Percentiles rank a stretch among this genome's conserved stretches.
phyloP scores from a whole-genome alignment of 2,113 vertebrate species.

The Heloderma charlesbogerti region DNA sequence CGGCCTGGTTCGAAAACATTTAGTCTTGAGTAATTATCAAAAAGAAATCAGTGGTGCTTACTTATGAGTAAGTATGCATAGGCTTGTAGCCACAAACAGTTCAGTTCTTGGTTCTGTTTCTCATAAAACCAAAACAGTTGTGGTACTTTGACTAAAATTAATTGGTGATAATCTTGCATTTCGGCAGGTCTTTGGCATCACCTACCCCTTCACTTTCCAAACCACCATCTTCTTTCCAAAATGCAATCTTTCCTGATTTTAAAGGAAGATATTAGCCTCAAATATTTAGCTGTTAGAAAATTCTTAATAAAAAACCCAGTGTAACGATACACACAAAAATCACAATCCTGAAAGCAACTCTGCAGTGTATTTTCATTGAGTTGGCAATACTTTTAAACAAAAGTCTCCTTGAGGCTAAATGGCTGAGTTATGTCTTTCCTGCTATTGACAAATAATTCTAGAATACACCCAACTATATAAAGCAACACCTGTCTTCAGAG shows the following conservation, averaged over 20 bases:
- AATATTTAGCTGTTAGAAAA: slow-evolving; percentile 5
- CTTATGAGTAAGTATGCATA: neutral
- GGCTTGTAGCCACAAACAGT: neutral
- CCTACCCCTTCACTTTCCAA: slow-evolving; percentile 47
- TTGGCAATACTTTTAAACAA: neutral
- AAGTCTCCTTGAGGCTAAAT: neutral
- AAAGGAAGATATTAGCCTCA: slow-evolving; percentile 41
- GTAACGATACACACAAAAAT: neutral
- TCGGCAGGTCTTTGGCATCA: slow-evolving; percentile 46
- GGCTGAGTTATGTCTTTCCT: neutral
- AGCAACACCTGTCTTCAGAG: neutral
- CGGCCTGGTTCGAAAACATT: neutral
- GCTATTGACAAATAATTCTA: slow-evolving; percentile 1
- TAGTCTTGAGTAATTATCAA: neutral
- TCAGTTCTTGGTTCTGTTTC: slow-evolving; percentile 55
- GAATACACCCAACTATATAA: neutral
- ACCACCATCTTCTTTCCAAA: slow-evolving; percentile 48
- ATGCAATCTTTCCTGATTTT: slow-evolving; percentile 38
- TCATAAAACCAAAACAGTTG: slow-evolving; percentile 55
- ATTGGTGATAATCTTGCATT: slow-evolving; percentile 53
- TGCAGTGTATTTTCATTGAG: neutral
- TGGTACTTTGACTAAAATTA: slow-evolving; percentile 52
- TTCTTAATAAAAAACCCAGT: slow-evolving; percentile 18
- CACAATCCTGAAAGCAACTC: neutral
- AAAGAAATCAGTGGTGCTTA: neutral